Conservation (phyloP, 2,888 invertebrate species). For the Cryptus armator region DNA sequence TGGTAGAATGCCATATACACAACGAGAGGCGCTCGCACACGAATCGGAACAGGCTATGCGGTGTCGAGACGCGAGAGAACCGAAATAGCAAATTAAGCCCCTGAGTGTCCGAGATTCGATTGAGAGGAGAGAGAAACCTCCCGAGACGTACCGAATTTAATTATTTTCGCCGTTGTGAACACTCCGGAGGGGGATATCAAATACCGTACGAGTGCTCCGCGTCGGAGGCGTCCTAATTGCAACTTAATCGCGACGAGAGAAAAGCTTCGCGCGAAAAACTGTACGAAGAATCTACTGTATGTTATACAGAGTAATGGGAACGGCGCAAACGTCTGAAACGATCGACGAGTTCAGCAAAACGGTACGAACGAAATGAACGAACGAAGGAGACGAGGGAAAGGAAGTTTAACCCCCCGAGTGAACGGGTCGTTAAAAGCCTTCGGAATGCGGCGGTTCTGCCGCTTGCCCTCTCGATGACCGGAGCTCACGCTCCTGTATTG, state of each 20-base stretch:
- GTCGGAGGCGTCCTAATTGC: constrained; percentile 24
- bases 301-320: neutral
- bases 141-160: constrained; percentile 60
- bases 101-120: constrained; percentile 65
- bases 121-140: constrained; percentile 25
- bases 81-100: constrained; percentile 62
- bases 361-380: neutral
- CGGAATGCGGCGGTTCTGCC: constrained; percentile 71
- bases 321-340: neutral
- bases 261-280: neutral
- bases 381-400: constrained; percentile 62
- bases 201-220: neutral
- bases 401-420: constrained; percentile 61
- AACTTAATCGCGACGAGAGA: constrained; percentile 34
- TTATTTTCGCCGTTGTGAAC: constrained; percentile 47
- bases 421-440: constrained; percentile 71
- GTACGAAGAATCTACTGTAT: constrained; percentile 1
- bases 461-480: constrained; percentile 43
- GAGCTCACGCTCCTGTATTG: constrained; percentile 22
- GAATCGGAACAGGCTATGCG: constrained; percentile 45
- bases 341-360: constrained; percentile 10
- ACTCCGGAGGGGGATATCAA: neutral
- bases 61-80: constrained; percentile 41
- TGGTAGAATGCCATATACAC: constrained; percentile 61
- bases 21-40: neutral